phyloP scores from a whole-genome alignment of 2,888 invertebrate species.

The Macrosiphum euphorbiae region DNA sequence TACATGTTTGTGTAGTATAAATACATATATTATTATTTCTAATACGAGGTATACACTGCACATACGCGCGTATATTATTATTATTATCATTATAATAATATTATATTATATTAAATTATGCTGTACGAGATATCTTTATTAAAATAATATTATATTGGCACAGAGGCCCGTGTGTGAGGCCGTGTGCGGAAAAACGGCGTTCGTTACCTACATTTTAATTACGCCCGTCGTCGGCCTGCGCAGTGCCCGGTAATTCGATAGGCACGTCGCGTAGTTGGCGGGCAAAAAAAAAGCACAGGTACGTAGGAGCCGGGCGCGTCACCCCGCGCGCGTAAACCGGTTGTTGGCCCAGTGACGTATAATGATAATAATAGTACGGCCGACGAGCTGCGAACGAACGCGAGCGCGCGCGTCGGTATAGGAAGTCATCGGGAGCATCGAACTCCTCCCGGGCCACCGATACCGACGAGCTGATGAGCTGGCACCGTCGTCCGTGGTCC shows the following conservation, averaged over 20 bases:
- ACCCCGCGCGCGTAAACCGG: slow-evolving; percentile 39
- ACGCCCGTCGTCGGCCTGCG: background rate
- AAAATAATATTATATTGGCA: slow-evolving; percentile 23
- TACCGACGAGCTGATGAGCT: slow-evolving; percentile 18
- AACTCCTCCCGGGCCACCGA: slow-evolving; percentile 44
- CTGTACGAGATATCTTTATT: background rate
- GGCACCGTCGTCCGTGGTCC: slow-evolving; percentile 38
- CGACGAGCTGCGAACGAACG: background rate
- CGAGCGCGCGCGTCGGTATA: background rate
- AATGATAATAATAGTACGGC: background rate
- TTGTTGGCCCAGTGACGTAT: slow-evolving; percentile 59
- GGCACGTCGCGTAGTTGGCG: background rate
- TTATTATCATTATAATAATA: too few species aligned
- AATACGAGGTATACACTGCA: too few species aligned
- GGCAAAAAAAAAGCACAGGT: background rate
- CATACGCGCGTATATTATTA: too few species aligned
- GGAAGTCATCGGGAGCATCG: slow-evolving; percentile 63
- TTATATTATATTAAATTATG: too few species aligned
- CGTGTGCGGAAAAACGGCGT: background rate
- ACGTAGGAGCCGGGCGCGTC: background rate
- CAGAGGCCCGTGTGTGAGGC: background rate
- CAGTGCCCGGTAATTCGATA: slow-evolving; percentile 16
- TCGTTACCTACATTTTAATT: slow-evolving; percentile 46
- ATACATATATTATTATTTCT: background rate
- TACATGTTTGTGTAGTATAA: background rate